A percentile compares a stretch with the other conserved stretches of the same genome.
phyloP scores from a whole-genome alignment of 1,140 invertebrate species.

The Oreohelix idahoensis region DNA sequence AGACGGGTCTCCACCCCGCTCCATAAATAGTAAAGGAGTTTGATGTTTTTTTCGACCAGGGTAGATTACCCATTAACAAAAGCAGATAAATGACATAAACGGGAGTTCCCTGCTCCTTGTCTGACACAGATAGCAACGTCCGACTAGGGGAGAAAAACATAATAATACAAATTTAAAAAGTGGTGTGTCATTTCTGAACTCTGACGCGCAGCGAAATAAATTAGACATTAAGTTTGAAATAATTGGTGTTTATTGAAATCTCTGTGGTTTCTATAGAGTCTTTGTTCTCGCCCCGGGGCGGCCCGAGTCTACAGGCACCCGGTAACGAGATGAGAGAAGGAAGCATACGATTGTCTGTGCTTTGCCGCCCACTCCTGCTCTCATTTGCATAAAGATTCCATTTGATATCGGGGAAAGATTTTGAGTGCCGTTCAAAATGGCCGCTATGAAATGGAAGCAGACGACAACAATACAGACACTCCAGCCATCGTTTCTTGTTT shows the following conservation, averaged over 20 bases:
- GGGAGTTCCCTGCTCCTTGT: too few species aligned
- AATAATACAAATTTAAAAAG: too few species aligned
- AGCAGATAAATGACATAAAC: too few species aligned
- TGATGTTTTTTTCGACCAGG: too few species aligned
- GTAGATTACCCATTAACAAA: too few species aligned
- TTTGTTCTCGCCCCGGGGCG: not conserved
- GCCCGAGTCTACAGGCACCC: too few species aligned
- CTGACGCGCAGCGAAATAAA: not conserved
- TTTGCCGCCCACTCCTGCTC: not conserved
- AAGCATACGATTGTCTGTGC: not conserved
- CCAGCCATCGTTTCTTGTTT: constrained; percentile 15
- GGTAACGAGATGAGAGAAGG: constrained; percentile 19
- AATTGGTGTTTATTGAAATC: constrained; percentile 16
- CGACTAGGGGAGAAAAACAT: not conserved
- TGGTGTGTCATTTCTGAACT: not conserved
- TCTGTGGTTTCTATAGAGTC: not conserved
- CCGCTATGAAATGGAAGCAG: constrained; percentile 19
- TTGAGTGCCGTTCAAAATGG: constrained; percentile 22
- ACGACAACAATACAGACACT: constrained; percentile 10
- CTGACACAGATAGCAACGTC: not conserved
- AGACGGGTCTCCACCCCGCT: too few species aligned
- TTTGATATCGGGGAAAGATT: constrained; percentile 5
- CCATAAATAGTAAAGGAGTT: too few species aligned
- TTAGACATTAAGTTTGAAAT: constrained; percentile 29
- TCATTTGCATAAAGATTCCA: constrained; percentile 34